phyloP scores from a whole-genome alignment of 1,140 invertebrate species.

The Laodelphax striatellus region DNA sequence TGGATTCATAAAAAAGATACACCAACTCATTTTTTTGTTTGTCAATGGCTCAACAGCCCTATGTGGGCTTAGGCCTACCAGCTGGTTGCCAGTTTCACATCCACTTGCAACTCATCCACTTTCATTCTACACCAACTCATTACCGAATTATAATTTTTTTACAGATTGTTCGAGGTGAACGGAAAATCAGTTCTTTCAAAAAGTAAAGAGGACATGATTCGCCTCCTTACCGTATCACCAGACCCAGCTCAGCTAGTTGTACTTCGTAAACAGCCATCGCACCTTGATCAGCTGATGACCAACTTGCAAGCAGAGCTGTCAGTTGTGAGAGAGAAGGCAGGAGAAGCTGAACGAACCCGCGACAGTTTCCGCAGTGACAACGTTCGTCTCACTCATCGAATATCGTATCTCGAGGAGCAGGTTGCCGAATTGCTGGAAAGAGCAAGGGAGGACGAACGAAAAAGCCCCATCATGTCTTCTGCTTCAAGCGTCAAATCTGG shows the following conservation, averaged over 20 bases:
- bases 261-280: constrained; percentile 36
- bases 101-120: too few relatives aligned
- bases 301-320: constrained; percentile 40
- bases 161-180: constrained; percentile 72
- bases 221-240: constrained; percentile 38
- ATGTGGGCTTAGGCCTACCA: too few relatives aligned
- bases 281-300: constrained; percentile 25
- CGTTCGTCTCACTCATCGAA: constrained; percentile 69
- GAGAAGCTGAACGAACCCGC: constrained; percentile 46
- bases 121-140: too few relatives aligned
- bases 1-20: too few relatives aligned
- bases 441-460: constrained; percentile 9
- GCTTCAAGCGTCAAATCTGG: constrained; percentile 25
- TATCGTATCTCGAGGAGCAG: constrained; percentile 80
- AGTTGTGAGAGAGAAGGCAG: constrained; percentile 40
- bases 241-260: constrained; percentile 38
- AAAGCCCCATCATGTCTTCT: constrained; percentile 15
- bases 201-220: constrained; percentile 51
- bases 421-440: constrained; percentile 49
- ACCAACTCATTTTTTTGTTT: too few relatives aligned
- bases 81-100: too few relatives aligned
- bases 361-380: constrained; percentile 59
- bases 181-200: constrained; percentile 59
- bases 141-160: not conserved
- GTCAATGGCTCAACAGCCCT: too few relatives aligned